Evolutionary conservation across 2,797 vertebrate genomes (phyloP), one percentile per base, ranked within the genome.

Genomic region (Acestrorhynchus altus): DNA sequence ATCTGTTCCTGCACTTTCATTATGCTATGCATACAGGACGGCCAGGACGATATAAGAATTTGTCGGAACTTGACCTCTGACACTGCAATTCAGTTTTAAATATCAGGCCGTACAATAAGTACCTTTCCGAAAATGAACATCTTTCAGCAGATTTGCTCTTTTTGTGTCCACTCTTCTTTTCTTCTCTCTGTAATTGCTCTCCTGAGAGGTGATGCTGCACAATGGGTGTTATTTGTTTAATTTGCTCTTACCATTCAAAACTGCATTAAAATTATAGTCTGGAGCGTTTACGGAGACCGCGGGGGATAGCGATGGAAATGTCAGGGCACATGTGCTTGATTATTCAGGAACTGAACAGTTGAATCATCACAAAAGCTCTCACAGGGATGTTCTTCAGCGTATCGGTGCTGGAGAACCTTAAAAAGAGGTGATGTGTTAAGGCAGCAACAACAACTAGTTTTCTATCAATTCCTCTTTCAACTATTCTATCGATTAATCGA

Each of bases 141-240:
- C 46, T 51, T 68, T 47, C 46, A 67, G n/a, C 15, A 28, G 56
- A 26, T 24, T 20, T 71, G 68, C 51, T 78, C 70, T 78, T 65
- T 52, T n/a, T 39, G 22, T 35, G 15, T 1, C 22, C 11, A 16
- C 16, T 16, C 8, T 24, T 26, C 61, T 52, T 52, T 77, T 26
- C 26, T 78, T 35, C 31, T 39, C 49, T 10, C 69, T 57, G 69
- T 78, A 78, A 72, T 78, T 78, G 76, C 69, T 57, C 69, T 72
- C 49, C 49, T 72, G 69, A 72, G 69, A 46, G 51, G 68, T 28
- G 76, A 35, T 52, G 39, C 40, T 16, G 40, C 51, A 69, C 75
- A 42, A 61, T 46, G 76, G 69, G 31, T 66, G 68, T 70, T 78
- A 78, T 78, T 78, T 72, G 76, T 78, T 78, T 78, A 72, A 78